Evolutionary conservation across 2,888 invertebrate genomes (phyloP).

Genomic region (Agonum fuliginosum): DNA sequence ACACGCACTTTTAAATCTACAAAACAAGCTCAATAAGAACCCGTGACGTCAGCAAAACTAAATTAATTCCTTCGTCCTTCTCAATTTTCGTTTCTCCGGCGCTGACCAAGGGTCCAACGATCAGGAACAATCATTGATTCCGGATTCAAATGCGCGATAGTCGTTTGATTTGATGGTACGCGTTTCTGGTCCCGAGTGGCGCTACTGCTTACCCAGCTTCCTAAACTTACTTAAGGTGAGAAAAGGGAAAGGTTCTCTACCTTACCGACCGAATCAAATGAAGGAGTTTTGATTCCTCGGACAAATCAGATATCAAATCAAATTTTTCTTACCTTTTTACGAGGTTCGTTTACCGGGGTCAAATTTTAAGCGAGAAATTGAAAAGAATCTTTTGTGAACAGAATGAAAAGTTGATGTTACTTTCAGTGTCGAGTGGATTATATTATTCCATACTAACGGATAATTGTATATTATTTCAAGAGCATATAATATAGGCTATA

Average conservation of each 20-base stretch:
- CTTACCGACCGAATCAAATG: slow-evolving; percentile 27
- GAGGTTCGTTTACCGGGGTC: slow-evolving; percentile 26
- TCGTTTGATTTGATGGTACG: slow-evolving; percentile 50
- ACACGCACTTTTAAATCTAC: no score
- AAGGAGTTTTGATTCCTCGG: slow-evolving; percentile 24
- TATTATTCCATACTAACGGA: no score
- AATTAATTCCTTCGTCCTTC: no score
- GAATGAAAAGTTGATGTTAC: slow-evolving; percentile 10
- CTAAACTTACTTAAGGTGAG: slow-evolving; percentile 23
- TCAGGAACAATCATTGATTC: slow-evolving; percentile 47
- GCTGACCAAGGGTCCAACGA: neutral
- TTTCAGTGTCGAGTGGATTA: no score
- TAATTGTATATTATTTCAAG: no score
- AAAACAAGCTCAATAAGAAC: no score
- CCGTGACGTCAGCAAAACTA: no score
- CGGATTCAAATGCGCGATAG: slow-evolving; percentile 46
- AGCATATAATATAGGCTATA: no score
- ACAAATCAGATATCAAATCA: slow-evolving; percentile 42
- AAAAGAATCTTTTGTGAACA: slow-evolving; percentile 13
- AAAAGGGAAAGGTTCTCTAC: slow-evolving; percentile 5
- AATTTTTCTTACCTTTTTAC: slow-evolving; percentile 13
- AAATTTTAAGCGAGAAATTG: slow-evolving; percentile 17
- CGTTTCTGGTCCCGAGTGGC: slow-evolving; percentile 8
- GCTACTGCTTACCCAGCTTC: slow-evolving; percentile 7
- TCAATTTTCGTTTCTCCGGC: neutral